phyloP scores from a whole-genome alignment of 2,888 invertebrate species.

The Bedellia somnulentella region DNA sequence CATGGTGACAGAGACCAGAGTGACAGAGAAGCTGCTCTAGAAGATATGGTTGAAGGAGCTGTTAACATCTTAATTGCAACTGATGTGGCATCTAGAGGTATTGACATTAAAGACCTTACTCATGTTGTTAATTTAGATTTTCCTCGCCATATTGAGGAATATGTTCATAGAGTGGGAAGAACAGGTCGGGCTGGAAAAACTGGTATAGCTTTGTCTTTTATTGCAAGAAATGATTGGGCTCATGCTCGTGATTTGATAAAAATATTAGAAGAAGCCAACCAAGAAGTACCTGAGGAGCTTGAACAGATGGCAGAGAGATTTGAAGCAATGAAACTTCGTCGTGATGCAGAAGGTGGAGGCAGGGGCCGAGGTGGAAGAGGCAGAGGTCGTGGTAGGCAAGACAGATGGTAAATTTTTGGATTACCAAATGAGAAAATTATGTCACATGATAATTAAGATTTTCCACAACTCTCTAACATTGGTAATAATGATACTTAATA shows the following conservation, averaged over 20 bases:
- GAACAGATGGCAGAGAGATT: conserved; percentile 75
- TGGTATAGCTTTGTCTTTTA: conserved; percentile 80
- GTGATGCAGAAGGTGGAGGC: conserved; percentile 53
- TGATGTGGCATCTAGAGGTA: conserved; percentile 92
- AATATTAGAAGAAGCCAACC: conserved; percentile 85
- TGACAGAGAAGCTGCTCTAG: conserved; percentile 80
- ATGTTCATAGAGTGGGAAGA: conserved; percentile 93
- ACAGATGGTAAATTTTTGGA: no score
- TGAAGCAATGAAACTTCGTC: conserved; percentile 66
- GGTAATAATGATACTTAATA: no score
- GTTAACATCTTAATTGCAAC: conserved; percentile 89
- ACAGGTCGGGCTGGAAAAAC: conserved; percentile 90
- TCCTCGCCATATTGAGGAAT: conserved; percentile 92
- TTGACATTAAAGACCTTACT: conserved; percentile 88
- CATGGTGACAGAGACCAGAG: conserved; percentile 87
- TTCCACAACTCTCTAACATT: no score
- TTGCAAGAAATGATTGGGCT: conserved; percentile 81
- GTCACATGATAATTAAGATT: no score
- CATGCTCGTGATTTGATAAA: conserved; percentile 79
- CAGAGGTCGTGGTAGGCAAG: conserved; percentile 19
- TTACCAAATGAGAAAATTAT: no score
- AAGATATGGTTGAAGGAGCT: conserved; percentile 77
- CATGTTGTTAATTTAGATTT: conserved; percentile 94
- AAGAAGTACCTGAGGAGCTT: conserved; percentile 78
- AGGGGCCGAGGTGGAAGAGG: conserved; percentile 33